Percentiles rank a stretch among this genome's conserved stretches.
Conservation (phyloP, 2,888 invertebrate genomes). For the Oeneis ivallda region DNA sequence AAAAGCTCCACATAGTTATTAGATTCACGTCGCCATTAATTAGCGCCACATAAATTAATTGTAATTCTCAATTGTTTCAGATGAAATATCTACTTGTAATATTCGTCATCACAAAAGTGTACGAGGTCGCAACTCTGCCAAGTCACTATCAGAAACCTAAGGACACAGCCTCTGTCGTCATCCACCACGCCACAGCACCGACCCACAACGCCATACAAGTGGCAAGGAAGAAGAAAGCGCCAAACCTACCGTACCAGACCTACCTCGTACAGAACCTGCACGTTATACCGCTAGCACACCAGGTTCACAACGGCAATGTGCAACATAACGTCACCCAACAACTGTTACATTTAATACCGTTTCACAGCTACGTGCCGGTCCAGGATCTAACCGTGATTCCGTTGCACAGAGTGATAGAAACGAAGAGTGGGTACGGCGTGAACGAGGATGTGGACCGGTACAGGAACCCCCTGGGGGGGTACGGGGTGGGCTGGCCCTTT, state of each 20-base stretch:
- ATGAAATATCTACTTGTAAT: conserved; percentile 45
- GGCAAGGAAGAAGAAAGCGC: conserved; percentile 50
- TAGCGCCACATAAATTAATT: too few species aligned
- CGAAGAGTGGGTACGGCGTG: conserved; percentile 35
- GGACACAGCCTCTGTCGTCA: conserved; percentile 34
- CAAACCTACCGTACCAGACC: conserved; percentile 52
- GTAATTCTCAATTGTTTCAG: conserved; percentile 45
- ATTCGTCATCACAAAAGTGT: conserved; percentile 46
- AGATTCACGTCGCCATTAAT: too few species aligned
- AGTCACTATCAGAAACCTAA: conserved; percentile 39
- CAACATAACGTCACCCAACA: conserved; percentile 42
- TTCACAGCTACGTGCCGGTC: conserved; percentile 53
- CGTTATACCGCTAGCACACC: conserved; percentile 59
- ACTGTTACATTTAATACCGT: conserved; percentile 54
- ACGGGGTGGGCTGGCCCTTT: conserved; percentile 63
- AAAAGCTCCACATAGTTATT: too few species aligned
- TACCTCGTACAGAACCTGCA: conserved; percentile 54
- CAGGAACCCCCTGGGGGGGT: conserved; percentile 67
- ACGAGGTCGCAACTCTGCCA: conserved; percentile 46
- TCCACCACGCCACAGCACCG: conserved; percentile 37
- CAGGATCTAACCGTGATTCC: conserved; percentile 71
- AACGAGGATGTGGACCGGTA: conserved; percentile 55
- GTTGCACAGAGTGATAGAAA: conserved; percentile 50
- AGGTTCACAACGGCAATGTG: conserved; percentile 8
- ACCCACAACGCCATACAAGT: conserved; percentile 32